A percentile compares a stretch with the other conserved stretches of the same genome.
phyloP scores from a whole-genome alignment of 2,888 invertebrate genomes.

The Epistrophella euchroma region DNA sequence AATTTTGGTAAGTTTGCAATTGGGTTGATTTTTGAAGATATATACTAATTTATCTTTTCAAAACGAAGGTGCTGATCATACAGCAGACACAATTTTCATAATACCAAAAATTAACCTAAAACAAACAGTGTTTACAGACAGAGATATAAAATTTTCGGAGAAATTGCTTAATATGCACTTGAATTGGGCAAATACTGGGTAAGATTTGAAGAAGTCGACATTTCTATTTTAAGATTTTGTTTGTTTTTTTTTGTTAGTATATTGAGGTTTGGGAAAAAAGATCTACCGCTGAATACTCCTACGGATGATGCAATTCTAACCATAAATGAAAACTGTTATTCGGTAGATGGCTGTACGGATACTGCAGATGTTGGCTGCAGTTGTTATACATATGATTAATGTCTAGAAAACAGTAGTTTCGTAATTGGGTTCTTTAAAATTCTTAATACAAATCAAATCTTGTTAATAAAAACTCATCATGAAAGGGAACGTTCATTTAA shows the following conservation, averaged over 20 bases:
- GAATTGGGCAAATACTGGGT: slow-evolving; percentile 44
- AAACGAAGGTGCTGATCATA: slow-evolving; percentile 50
- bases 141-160: slow-evolving; percentile 19
- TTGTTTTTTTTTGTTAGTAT: slow-evolving; percentile 6
- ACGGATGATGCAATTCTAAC: slow-evolving; percentile 19
- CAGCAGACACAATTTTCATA: slow-evolving; percentile 39
- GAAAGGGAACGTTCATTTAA: no score
- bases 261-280: slow-evolving; percentile 15
- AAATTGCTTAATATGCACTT: slow-evolving; percentile 38
- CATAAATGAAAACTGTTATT: slow-evolving; percentile 52
- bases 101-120: slow-evolving; percentile 1
- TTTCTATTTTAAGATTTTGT: background rate
- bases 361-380: background rate
- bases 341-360: slow-evolving; percentile 30
- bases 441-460: no score
- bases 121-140: slow-evolving; percentile 8
- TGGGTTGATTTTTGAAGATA: background rate
- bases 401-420: background rate
- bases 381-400: slow-evolving; percentile 31
- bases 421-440: background rate
- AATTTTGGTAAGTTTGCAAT: slow-evolving; percentile 84
- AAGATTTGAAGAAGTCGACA: background rate
- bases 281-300: slow-evolving; percentile 33
- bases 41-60: fast-evolving
- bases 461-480: no score